Conservation (phyloP, 23 tunicate genomes). For the Trididemnum nubilum region DNA sequence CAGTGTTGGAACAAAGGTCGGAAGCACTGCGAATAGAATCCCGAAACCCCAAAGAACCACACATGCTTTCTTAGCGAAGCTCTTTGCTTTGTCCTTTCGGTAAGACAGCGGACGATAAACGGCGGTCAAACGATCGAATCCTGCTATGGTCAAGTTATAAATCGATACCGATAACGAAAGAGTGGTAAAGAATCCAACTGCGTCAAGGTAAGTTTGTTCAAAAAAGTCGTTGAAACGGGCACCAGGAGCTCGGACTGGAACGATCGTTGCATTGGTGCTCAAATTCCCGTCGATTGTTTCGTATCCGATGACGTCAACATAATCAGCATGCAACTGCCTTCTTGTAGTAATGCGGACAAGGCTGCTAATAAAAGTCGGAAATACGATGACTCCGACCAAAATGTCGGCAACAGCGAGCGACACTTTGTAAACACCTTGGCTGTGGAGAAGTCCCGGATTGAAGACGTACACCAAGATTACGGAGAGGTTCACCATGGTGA, state of each 20-base stretch:
- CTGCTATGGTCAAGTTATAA: conserved; percentile 64
- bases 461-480: conserved; percentile 45
- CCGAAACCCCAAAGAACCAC: conserved; percentile 58
- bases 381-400: conserved; percentile 56
- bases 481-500: conserved; percentile 40
- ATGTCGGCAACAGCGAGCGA: conserved; percentile 70
- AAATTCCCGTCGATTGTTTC: not conserved
- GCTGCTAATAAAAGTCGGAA: conserved; percentile 55
- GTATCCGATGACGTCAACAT: conserved; percentile 23
- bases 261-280: not conserved
- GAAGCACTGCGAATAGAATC: conserved; percentile 46
- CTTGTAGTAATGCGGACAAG: not conserved
- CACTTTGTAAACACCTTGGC: conserved; percentile 69
- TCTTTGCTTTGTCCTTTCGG: conserved; percentile 71
- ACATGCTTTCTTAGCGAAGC: conserved; percentile 31
- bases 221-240: conserved; percentile 22
- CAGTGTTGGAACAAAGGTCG: conserved; percentile 45
- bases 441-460: conserved; percentile 54
- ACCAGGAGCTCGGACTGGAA: conserved; percentile 22
- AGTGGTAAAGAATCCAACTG: conserved; percentile 71
- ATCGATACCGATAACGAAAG: conserved; percentile 61
- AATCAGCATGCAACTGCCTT: not conserved
- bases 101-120: conserved; percentile 68
- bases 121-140: conserved; percentile 72
- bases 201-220: conserved; percentile 25